phyloP scores from a whole-genome alignment of 1,140 invertebrate genomes.

The Stegodyphus mimosarum region DNA sequence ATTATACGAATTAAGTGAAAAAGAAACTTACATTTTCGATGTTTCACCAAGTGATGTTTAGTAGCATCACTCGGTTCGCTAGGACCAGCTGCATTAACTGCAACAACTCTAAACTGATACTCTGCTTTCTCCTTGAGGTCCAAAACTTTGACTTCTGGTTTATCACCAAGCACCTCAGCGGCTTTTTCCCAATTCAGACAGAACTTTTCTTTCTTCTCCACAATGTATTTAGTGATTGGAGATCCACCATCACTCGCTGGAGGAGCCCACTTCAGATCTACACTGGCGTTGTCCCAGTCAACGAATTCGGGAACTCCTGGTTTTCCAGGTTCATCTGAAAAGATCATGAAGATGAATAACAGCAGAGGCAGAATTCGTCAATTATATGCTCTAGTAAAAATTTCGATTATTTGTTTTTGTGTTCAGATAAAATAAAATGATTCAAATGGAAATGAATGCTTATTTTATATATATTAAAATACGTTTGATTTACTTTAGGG shows the following conservation, averaged over 20 bases:
- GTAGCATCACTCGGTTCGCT: slow-evolving; percentile 87
- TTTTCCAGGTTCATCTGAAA: slow-evolving; percentile 90
- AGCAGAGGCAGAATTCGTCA: slow-evolving; percentile 81
- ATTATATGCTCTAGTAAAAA: no score
- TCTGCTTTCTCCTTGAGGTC: slow-evolving; percentile 94
- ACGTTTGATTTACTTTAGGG: no score
- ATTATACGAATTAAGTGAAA: background rate
- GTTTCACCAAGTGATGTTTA: slow-evolving; percentile 82
- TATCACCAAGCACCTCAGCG: slow-evolving; percentile 79
- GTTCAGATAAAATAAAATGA: no score
- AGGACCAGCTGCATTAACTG: slow-evolving; percentile 94
- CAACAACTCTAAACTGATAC: slow-evolving; percentile 95
- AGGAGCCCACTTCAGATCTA: slow-evolving; percentile 92
- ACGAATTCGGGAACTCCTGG: slow-evolving; percentile 89
- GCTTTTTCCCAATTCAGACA: slow-evolving; percentile 78
- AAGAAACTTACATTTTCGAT: slow-evolving; percentile 82
- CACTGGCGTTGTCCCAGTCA: slow-evolving; percentile 86
- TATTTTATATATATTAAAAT: no score
- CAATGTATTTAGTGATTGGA: slow-evolving; percentile 92
- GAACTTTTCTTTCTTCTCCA: slow-evolving; percentile 96
- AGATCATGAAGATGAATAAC: slow-evolving; percentile 87
- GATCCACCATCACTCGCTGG: slow-evolving; percentile 93
- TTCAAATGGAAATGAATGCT: no score
- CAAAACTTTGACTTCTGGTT: slow-evolving; percentile 81
- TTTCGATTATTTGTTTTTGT: no score